Evolutionary conservation across 2,888 invertebrate species (phyloP).

Genomic region (Cephus pulcher): DNA sequence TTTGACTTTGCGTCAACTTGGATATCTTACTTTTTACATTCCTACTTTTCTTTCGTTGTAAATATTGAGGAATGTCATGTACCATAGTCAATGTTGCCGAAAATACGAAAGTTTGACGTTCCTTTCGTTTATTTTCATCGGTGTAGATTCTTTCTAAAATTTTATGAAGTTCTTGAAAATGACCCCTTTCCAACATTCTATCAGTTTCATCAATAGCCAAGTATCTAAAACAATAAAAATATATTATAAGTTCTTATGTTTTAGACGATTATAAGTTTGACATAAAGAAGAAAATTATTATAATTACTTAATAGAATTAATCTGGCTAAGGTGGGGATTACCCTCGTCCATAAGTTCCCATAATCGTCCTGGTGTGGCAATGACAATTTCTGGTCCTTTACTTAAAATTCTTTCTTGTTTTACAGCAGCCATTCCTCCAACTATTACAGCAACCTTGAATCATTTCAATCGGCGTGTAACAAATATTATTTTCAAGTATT

Average conservation of each 20-base stretch:
- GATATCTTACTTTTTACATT: constrained; percentile 68
- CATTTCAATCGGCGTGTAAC: neutral
- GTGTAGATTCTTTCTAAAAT: constrained; percentile 84
- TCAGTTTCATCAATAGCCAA: constrained; percentile 98
- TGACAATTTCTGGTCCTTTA: constrained; percentile 90
- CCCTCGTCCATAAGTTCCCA: constrained; percentile 93
- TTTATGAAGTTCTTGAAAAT: constrained; percentile 90
- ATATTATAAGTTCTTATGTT: neutral
- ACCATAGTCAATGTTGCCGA: constrained; percentile 96
- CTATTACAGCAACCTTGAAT: constrained; percentile 77
- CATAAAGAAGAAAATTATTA: constrained; percentile 6
- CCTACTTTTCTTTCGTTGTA: constrained; percentile 70
- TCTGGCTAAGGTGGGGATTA: constrained; percentile 79
- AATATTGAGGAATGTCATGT: constrained; percentile 84
- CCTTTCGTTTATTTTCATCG: constrained; percentile 71
- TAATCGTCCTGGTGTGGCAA: constrained; percentile 96
- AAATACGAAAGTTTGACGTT: constrained; percentile 94
- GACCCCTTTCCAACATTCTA: constrained; percentile 96
- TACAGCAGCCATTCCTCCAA: constrained; percentile 94
- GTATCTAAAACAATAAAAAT: constrained; percentile 71
- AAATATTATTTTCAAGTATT: constrained; percentile 14
- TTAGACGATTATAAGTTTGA: constrained; percentile 4
- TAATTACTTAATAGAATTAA: constrained; percentile 76
- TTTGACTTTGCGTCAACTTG: constrained; percentile 80
- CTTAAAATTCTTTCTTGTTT: constrained; percentile 91